A percentile compares a stretch with the other conserved stretches of the same genome.
Evolutionary conservation across 2,113 vertebrate species (phyloP).

Genomic region (Aspiorhynchus laticeps): DNA sequence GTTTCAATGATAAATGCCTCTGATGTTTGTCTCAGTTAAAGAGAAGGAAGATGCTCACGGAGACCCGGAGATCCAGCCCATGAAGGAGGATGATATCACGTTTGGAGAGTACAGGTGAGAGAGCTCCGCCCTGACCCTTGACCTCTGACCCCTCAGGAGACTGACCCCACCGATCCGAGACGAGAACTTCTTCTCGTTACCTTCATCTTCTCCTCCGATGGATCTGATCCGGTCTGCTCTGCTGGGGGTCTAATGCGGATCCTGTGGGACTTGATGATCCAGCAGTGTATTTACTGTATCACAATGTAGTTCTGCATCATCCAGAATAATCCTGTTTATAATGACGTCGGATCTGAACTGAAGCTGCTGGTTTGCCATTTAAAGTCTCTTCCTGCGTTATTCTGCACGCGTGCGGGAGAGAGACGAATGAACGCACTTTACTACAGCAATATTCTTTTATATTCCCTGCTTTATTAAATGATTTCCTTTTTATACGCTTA

Average conservation of each 20-base stretch:
- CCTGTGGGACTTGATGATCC: not conserved
- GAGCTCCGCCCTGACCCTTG: slow-evolving; percentile 58
- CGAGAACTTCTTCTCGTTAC: not conserved
- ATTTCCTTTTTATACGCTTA: not conserved
- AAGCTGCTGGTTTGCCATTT: not conserved
- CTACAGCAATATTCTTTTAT: slow-evolving; percentile 11
- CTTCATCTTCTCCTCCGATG: not conserved
- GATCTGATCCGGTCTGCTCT: not conserved
- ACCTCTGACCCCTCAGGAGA: slow-evolving; percentile 48
- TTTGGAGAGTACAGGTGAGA: slow-evolving; percentile 99
- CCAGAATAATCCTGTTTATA: not conserved
- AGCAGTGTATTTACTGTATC: not conserved
- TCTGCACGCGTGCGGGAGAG: not conserved
- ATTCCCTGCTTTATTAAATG: not conserved
- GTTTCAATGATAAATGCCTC: not conserved
- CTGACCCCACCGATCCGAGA: not conserved
- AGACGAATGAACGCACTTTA: not conserved
- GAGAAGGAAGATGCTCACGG: slow-evolving; percentile 98
- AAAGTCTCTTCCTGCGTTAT: not conserved
- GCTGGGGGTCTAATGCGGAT: not conserved
- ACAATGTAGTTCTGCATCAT: not conserved
- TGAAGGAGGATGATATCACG: slow-evolving; percentile 98
- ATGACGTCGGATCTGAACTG: not conserved
- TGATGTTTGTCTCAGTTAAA: slow-evolving; percentile 81
- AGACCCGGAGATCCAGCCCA: slow-evolving; percentile 98